phyloP scores from a whole-genome alignment of 37 sponge, comb jelly and placozoan species.

The Agelas oroides region DNA sequence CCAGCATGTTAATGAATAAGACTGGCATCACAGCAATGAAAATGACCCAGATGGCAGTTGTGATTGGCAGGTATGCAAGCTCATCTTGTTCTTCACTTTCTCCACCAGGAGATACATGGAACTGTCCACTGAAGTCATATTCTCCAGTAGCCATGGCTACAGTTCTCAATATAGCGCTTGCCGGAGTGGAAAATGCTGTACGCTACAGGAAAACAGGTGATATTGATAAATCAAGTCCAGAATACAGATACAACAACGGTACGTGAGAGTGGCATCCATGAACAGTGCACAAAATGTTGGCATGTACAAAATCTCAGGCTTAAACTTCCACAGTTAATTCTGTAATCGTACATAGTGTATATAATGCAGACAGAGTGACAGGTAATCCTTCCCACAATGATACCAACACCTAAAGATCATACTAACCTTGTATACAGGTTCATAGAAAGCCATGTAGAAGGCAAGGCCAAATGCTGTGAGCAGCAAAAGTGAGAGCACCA shows the following conservation, averaged over 20 bases:
- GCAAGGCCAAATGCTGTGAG: slow-evolving; percentile 89
- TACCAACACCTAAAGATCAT: no score
- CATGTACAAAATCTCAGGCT: no score
- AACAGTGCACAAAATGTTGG: no score
- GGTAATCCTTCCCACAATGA: no score
- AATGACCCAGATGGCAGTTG: slow-evolving; percentile 83
- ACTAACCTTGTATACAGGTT: slow-evolving; percentile 23
- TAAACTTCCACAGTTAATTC: no score
- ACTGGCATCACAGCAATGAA: slow-evolving; percentile 96
- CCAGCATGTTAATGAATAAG: slow-evolving; percentile 94
- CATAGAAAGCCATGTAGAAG: slow-evolving; percentile 89
- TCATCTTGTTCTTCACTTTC: slow-evolving; percentile 17
- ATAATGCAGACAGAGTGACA: no score
- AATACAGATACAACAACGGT: no score
- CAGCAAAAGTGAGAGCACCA: slow-evolving; percentile 80
- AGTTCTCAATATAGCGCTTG: slow-evolving; percentile 81
- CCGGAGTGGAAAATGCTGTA: slow-evolving; percentile 67
- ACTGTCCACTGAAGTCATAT: slow-evolving; percentile 89
- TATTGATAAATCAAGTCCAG: no score
- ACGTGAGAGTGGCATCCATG: no score
- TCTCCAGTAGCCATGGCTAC: slow-evolving; percentile 94
- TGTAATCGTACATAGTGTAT: no score
- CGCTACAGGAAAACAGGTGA: slow-evolving; percentile 23
- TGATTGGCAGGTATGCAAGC: slow-evolving; percentile 33
- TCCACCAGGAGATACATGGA: slow-evolving; percentile 53